Evolutionary conservation across 2,888 invertebrate genomes (phyloP).

Genomic region (Drosophila cognata): DNA sequence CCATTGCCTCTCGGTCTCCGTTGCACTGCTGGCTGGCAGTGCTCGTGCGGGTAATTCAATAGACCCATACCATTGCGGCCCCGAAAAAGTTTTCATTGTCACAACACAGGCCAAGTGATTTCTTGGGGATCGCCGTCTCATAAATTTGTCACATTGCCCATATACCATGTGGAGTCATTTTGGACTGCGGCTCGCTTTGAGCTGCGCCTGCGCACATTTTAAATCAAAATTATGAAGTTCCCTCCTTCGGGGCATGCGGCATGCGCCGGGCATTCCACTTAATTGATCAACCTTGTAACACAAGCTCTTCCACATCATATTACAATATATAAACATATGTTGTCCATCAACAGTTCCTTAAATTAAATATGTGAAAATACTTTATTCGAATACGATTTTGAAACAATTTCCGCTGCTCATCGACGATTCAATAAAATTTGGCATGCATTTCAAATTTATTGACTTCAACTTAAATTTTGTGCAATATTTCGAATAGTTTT

Average conservation of each 20-base stretch:
- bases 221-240: slow-evolving; percentile 65
- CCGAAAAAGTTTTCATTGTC: slow-evolving; percentile 61
- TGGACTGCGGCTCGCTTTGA: slow-evolving; percentile 49
- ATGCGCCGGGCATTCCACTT: slow-evolving; percentile 6
- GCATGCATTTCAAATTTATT: neutral
- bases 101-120: slow-evolving; percentile 51
- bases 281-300: neutral
- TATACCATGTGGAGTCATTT: slow-evolving; percentile 38
- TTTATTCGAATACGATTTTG: neutral
- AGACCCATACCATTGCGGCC: slow-evolving; percentile 37
- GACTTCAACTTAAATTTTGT: neutral
- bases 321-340: neutral
- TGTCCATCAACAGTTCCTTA: neutral
- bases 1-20: neutral
- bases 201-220: slow-evolving; percentile 75
- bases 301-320: neutral
- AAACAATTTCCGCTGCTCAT: neutral
- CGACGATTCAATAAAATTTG: neutral
- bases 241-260: slow-evolving; percentile 5
- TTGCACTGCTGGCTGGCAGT: neutral
- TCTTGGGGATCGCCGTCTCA: slow-evolving; percentile 55
- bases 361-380: neutral
- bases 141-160: slow-evolving; percentile 73
- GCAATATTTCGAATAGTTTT: neutral
- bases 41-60: slow-evolving; percentile 65